Evolutionary conservation across 2,113 vertebrate species (phyloP).

Genomic region (Bufo bufo): DNA sequence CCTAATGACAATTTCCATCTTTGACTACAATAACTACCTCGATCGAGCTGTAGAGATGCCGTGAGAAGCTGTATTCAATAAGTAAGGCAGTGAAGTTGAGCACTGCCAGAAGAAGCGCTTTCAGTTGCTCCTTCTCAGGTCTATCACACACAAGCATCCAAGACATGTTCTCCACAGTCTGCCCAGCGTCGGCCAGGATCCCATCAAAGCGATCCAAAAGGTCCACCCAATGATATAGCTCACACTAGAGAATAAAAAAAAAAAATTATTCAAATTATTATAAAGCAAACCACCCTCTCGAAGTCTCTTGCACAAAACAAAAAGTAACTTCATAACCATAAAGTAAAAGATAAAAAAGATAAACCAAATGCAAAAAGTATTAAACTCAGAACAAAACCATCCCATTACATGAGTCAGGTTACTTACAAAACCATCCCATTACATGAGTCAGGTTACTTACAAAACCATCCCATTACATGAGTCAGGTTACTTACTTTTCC

Average conservation of each 20-base stretch:
- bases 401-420: no score
- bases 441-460: no score
- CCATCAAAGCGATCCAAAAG: conserved; percentile 94
- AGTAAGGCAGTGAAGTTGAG: conserved; percentile 96
- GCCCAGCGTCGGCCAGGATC: conserved; percentile 91
- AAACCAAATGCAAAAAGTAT: no score
- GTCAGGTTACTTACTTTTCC: conserved; percentile 79
- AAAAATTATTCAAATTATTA: no score
- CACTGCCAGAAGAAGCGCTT: conserved; percentile 89
- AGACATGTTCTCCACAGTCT: conserved; percentile 93
- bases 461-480: background rate
- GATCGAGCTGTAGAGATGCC: conserved; percentile 96
- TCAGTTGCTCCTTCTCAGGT: conserved; percentile 87
- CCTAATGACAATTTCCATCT: background rate
- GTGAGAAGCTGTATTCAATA: conserved; percentile 96
- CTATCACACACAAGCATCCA: conserved; percentile 95
- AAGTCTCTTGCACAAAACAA: no score
- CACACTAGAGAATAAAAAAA: conserved; percentile 75
- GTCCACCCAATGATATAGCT: conserved; percentile 98
- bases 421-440: no score
- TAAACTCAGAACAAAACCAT: no score
- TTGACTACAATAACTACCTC: conserved; percentile 76
- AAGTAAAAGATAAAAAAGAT: background rate
- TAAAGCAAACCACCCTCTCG: no score
- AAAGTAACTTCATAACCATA: no score